phyloP scores from a whole-genome alignment of 2,797 vertebrate species.

The Myripristis murdjan region DNA sequence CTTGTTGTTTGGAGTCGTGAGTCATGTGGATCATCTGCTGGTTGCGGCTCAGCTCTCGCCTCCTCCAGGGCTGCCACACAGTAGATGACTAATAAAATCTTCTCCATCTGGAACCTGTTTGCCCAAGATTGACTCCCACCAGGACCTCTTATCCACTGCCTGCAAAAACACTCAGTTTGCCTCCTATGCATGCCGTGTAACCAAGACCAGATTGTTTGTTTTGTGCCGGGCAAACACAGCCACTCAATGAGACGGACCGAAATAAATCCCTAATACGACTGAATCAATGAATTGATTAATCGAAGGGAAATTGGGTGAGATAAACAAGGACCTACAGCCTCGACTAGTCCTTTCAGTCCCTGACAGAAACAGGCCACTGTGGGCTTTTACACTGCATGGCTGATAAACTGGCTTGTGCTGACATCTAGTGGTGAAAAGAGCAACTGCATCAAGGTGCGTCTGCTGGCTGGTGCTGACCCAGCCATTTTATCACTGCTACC shows the following conservation, averaged over 20 bases:
- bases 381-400: not conserved
- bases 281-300: constrained; percentile 65
- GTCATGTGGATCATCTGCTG: not conserved
- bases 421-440: constrained; percentile 66
- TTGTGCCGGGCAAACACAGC: constrained; percentile 53
- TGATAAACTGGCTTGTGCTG: constrained; percentile 47
- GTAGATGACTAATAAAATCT: constrained; percentile 50
- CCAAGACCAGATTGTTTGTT: constrained; percentile 64
- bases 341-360: constrained; percentile 45
- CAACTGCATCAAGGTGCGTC: constrained; percentile 14
- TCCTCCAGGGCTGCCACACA: not conserved
- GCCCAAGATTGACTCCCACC: constrained; percentile 36
- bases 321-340: constrained; percentile 67
- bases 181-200: constrained; percentile 50
- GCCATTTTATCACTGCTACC: too few relatives aligned
- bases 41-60: constrained; percentile 26
- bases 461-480: not conserved
- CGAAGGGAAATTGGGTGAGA: constrained; percentile 54
- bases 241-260: constrained; percentile 57
- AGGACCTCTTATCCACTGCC: constrained; percentile 26
- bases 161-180: constrained; percentile 53
- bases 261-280: constrained; percentile 62
- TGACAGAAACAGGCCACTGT: constrained; percentile 52
- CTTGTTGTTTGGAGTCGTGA: too few relatives aligned
- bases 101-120: constrained; percentile 37